Evolutionary conservation across 2,888 invertebrate genomes (phyloP).

Genomic region (Synergus japonicus): DNA sequence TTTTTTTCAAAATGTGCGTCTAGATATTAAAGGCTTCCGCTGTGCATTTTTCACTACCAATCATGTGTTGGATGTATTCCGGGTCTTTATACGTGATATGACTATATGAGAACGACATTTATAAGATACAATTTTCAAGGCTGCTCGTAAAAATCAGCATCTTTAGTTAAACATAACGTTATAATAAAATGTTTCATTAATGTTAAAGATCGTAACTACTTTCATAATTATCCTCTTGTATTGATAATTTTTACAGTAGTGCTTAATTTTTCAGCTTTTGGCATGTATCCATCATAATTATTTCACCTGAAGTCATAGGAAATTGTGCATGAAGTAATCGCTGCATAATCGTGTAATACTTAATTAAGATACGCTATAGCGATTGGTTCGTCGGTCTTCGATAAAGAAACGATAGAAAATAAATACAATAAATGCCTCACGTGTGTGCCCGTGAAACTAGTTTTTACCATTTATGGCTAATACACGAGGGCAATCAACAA

Average conservation of each 20-base stretch:
- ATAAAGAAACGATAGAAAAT: not conserved
- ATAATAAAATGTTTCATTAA: not conserved
- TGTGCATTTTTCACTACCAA: slow-evolving; percentile 14
- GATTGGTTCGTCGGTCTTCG: not conserved
- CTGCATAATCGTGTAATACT: slow-evolving; percentile 12
- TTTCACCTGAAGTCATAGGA: slow-evolving; percentile 9
- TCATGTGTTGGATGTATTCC: slow-evolving; percentile 7
- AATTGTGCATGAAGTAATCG: slow-evolving; percentile 17
- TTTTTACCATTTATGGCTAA: slow-evolving; percentile 50
- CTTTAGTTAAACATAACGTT: not conserved
- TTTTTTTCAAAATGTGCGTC: not conserved
- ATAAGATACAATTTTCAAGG: slow-evolving; percentile 16
- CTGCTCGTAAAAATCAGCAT: slow-evolving; percentile 16
- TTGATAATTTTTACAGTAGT: too few relatives aligned
- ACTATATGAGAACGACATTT: slow-evolving; percentile 1
- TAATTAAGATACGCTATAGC: not conserved
- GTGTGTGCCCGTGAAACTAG: slow-evolving; percentile 48
- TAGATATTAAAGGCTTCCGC: slow-evolving; percentile 22
- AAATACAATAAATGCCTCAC: not conserved
- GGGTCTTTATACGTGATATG: slow-evolving; percentile 22
- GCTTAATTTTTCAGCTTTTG: too few relatives aligned
- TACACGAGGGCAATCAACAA: slow-evolving; percentile 46
- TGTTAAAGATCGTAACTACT: not conserved
- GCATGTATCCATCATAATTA: not conserved
- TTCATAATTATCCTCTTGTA: too few relatives aligned